Percentiles rank a stretch among this genome's conserved stretches.
Conservation (phyloP, 2,888 invertebrate species). For the Metallyticus violacea region DNA sequence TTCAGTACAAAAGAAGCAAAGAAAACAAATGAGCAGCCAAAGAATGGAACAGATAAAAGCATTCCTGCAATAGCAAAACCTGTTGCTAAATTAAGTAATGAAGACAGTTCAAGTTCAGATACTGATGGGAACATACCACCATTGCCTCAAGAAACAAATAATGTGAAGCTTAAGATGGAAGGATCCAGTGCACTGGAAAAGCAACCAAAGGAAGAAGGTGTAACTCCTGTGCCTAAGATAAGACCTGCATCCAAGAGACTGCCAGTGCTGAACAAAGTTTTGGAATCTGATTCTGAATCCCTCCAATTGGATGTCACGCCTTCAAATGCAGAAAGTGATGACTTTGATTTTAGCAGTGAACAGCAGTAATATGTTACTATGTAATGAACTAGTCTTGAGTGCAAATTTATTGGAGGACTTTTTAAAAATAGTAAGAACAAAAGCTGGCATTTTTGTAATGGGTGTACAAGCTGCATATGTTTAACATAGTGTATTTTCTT, state of each 20-base stretch:
- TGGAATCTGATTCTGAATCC: slow-evolving; percentile 30
- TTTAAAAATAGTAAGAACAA: no score
- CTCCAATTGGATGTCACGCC: slow-evolving; percentile 19
- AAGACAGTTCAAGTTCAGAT: neutral
- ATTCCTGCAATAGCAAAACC: neutral
- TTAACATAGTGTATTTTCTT: no score
- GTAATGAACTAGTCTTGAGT: no score
- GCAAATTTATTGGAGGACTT: no score
- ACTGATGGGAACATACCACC: neutral
- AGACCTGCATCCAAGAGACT: slow-evolving; percentile 10
- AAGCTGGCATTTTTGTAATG: no score
- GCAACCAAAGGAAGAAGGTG: neutral
- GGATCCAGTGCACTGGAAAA: neutral
- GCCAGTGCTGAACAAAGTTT: slow-evolving; percentile 13
- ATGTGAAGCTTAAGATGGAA: neutral
- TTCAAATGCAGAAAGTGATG: slow-evolving; percentile 28
- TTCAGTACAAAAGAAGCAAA: neutral
- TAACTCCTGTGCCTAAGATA: neutral
- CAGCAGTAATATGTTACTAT: slow-evolving; percentile 1
- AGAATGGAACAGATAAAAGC: neutral
- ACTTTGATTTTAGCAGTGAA: slow-evolving; percentile 32
- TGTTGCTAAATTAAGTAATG: neutral
- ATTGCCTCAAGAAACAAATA: neutral
- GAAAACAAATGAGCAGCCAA: neutral
- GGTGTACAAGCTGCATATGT: no score